Evolutionary conservation across 2,113 vertebrate genomes (phyloP), one percentile per base, ranked within the genome.

Genomic region (Chrysemys picta): DNA sequence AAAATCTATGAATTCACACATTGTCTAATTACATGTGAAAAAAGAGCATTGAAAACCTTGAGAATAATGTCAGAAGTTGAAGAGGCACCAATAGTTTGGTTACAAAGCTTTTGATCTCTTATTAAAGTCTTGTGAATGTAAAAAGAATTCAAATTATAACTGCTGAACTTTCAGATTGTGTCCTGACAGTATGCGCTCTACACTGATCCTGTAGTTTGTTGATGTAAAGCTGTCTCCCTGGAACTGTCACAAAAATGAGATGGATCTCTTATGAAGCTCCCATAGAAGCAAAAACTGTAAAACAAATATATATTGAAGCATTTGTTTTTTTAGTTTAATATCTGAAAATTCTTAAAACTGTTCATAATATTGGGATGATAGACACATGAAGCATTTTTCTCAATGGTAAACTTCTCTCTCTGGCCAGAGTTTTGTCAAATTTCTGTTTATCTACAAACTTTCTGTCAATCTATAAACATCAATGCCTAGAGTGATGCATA

Each of bases 401-500:
- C 80, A 52, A 21, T 9, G 35, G 35, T 14, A 50, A 69, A 24
- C 53, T 91, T 31, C 42, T 96, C 38, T 1, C 85, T 83, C 65
- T 91, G 80, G 83, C 89, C 0, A 1, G 88, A 83, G 90, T 53
- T 81, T 93, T 96, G 97, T 93, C 95, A 98, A 88, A 92, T 93
- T 97, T 91, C 24, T 96, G 88, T 91, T 96, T 91, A 95, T 94
- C 89, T 1, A 2, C 85, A 90, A 88, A 90, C 89, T 93, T 91
- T 84, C 93, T 88, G 92, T 94, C 91, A 96, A 97, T 96, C 93
- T 89, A 93, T 88, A 95, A 97, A 96, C 91, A 94, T 93, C 95
- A 92, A 97, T 97, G 93, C 94, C 87, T 94, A 88, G 84, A 96
- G 91, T 96, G 96, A 97, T 98, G 97, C 97, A 98, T 98, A 97